These are phyloP conservation scores for Tachycineta bicolor DNA, from an alignment of 2,113 vertebrate genomes.

Conservation along the genomic window DNA sequence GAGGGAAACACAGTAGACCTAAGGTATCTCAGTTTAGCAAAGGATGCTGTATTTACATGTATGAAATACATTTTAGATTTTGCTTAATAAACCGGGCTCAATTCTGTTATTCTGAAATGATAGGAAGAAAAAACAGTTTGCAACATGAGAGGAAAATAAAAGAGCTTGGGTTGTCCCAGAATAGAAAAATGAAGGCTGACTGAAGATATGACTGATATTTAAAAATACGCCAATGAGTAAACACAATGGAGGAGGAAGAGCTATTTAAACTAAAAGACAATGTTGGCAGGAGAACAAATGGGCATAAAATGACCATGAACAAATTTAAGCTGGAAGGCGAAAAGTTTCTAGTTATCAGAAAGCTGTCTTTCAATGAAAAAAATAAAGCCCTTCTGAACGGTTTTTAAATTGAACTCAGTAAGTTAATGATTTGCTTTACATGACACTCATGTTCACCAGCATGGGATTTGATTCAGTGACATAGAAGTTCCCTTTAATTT, in stretches of 20 bases:
- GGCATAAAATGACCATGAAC: conserved; percentile 52
- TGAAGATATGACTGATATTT: conserved; percentile 47
- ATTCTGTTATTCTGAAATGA: neutral
- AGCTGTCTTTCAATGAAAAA: conserved; percentile 16
- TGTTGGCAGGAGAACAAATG: conserved; percentile 70
- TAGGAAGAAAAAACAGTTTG: neutral
- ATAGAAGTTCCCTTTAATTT: neutral
- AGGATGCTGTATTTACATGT: neutral
- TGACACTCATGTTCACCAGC: neutral
- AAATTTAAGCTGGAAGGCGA: conserved; percentile 20
- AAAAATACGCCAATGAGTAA: conserved; percentile 60
- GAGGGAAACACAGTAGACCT: neutral
- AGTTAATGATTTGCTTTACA: neutral
- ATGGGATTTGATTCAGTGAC: neutral
- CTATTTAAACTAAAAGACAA: conserved; percentile 69
- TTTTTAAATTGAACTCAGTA: neutral
- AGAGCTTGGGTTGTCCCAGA: conserved; percentile 3
- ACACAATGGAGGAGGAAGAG: conserved; percentile 61
- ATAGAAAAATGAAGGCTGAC: conserved; percentile 48
- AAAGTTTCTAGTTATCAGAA: conserved; percentile 42
- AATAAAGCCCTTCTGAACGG: neutral
- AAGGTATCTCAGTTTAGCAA: neutral
- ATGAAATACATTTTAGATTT: neutral
- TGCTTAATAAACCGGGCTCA: neutral
- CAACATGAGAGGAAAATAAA: neutral